A percentile compares a stretch with the other conserved stretches of the same genome.
phyloP scores from a whole-genome alignment of 2,888 invertebrate genomes.

The Marasmarcha lunaedactyla region DNA sequence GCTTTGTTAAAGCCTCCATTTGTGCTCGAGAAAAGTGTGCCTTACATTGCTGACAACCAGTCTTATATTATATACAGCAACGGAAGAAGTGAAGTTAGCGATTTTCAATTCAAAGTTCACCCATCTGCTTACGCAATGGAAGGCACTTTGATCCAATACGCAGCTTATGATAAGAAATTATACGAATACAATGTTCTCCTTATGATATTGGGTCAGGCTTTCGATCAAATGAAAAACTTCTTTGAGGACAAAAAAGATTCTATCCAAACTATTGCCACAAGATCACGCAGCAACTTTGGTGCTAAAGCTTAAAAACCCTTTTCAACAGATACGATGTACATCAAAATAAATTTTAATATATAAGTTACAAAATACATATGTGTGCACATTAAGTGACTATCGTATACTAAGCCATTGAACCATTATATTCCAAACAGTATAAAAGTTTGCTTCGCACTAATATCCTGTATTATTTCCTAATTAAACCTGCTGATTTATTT shows the following conservation, averaged over 20 bases:
- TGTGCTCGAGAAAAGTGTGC: conserved; percentile 24
- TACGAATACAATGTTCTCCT: conserved; percentile 37
- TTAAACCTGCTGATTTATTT: too few relatives aligned
- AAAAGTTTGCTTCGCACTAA: too few relatives aligned
- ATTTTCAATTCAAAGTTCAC: conserved; percentile 22
- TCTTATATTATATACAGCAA: conserved; percentile 28
- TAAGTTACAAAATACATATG: too few relatives aligned
- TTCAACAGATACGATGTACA: too few relatives aligned
- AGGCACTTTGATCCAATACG: conserved; percentile 33
- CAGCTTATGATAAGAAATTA: conserved; percentile 38
- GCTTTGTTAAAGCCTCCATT: conserved; percentile 33
- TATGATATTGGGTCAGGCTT: conserved; percentile 16
- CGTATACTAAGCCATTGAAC: too few relatives aligned
- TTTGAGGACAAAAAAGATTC: conserved; percentile 21
- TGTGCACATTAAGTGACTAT: too few relatives aligned
- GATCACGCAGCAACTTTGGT: conserved; percentile 15
- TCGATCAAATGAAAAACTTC: conserved; percentile 22
- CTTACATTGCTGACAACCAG: conserved; percentile 26
- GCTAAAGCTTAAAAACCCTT: too few relatives aligned
- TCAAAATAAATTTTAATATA: too few relatives aligned
- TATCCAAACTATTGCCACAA: conserved; percentile 27
- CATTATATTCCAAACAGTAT: too few relatives aligned
- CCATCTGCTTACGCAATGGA: conserved; percentile 39
- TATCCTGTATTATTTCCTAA: too few relatives aligned
- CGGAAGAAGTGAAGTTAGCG: conserved; percentile 23